Evolutionary conservation across 2,888 invertebrate genomes (phyloP).

Genomic region (Philereme transversata): DNA sequence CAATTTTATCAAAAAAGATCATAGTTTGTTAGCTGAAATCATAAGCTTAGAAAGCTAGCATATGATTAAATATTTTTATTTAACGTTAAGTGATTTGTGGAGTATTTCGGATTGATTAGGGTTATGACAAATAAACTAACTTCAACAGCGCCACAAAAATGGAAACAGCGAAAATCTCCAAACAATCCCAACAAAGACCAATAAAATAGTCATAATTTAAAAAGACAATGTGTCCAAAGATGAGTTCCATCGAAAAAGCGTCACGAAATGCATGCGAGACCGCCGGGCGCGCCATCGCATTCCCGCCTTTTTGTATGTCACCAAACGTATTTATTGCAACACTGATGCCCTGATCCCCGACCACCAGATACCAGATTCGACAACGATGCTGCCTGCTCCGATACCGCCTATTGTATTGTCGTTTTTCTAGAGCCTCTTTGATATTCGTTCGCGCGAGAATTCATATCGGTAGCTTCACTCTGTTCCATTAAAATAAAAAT

Average conservation of each 20-base stretch:
- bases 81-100: no score
- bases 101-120: background rate
- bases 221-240: conserved; percentile 56
- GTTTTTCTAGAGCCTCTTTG: conserved; percentile 57
- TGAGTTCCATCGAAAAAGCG: conserved; percentile 68
- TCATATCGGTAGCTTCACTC: conserved; percentile 62
- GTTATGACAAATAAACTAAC: background rate
- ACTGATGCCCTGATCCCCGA: conserved; percentile 58
- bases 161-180: conserved; percentile 14
- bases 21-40: no score
- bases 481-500: no score
- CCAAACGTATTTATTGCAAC: conserved; percentile 76
- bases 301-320: conserved; percentile 74
- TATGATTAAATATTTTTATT: no score
- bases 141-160: conserved; percentile 13
- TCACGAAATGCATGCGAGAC: conserved; percentile 56
- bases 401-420: conserved; percentile 72
- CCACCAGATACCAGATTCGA: conserved; percentile 69
- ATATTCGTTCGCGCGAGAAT: conserved; percentile 65
- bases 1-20: no score
- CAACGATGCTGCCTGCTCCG: conserved; percentile 68
- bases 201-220: conserved; percentile 44
- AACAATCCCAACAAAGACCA: conserved; percentile 36
- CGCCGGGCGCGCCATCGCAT: conserved; percentile 71
- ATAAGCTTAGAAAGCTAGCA: no score